Base-by-base conservation (phyloP, 2,888 invertebrate species). In the Athalia circularis region DNA sequence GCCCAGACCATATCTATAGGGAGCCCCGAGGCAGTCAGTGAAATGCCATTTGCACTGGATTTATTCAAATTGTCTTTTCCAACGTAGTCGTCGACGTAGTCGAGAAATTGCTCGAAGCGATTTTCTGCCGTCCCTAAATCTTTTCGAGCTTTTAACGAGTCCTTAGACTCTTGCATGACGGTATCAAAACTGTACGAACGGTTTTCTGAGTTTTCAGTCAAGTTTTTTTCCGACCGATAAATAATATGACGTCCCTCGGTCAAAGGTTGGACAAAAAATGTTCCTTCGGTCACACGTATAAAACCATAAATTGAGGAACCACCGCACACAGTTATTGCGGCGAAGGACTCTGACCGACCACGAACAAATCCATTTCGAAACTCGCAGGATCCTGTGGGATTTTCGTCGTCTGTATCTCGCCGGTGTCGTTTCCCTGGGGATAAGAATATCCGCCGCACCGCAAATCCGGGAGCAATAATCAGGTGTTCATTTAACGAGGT, bases 261-360 rank as follows among this genome's bases (percentile, higher is more conserved):
- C 3, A 87, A 48, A 0, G 93, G 93, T 84, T 92, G 91, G 67
- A 93, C 86, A 62, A 92, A 90, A 76, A 92, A 92, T 78, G 92
- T 91, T 76, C 91, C 90, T 9, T 89, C 88, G 2, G 89, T 90
- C 3, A 92, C 90, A 80, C 91, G 90, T 65, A 93, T 88, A 82
- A 93, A 84, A 4, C 93, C 93, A 80, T 92, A 93, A 80, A 93
- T 88, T 82, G 92, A 91, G 9, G 75, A 62, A 62, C 91, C 91
- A 0, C 87, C 90, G 83, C 93, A 93, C 72, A 93, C 91, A 1
- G 93, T 93, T 77, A 93, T 89, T 0, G 92, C 91, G 3, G 91
- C 93, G 6, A 91, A 85, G 0, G 93, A 93, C 5, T 86, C 85
- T 11, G 88, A 77, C 90, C 87, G 54, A 89, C 81, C 79, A 3